phyloP scores from a whole-genome alignment of 2,888 invertebrate species.

The Netelia fuscicornis region DNA sequence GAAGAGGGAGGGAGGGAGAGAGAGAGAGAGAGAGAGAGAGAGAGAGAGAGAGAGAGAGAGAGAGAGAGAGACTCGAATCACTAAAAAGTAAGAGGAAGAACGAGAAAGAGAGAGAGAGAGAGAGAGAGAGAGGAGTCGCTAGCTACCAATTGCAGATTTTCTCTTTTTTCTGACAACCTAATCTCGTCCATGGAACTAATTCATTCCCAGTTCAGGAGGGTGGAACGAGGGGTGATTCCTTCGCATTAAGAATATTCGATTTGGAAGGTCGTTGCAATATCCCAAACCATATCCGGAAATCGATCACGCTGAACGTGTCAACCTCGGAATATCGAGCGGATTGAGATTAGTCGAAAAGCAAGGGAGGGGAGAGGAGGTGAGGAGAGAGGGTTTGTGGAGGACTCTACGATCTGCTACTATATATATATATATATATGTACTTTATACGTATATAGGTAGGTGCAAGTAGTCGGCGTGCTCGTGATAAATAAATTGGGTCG shows the following conservation, averaged over 20 bases:
- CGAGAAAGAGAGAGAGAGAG: not conserved
- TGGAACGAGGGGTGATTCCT: not conserved
- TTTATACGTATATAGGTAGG: not conserved
- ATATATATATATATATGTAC: too few relatives aligned
- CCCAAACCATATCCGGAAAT: not conserved
- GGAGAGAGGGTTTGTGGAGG: constrained; percentile 10
- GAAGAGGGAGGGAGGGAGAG: not conserved
- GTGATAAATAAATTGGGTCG: constrained; percentile 68
- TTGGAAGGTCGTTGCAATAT: constrained; percentile 8
- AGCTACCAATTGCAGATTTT: not conserved
- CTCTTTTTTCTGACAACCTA: constrained; percentile 47
- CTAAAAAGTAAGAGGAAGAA: not conserved
- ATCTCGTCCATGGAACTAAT: constrained; percentile 57
- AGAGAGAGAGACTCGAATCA: not conserved
- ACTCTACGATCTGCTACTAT: not conserved
- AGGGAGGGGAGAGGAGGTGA: not conserved
- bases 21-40: constrained; percentile 28
- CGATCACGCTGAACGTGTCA: constrained; percentile 47
- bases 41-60: not conserved
- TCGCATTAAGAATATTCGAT: constrained; percentile 37
- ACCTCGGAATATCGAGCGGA: constrained; percentile 12
- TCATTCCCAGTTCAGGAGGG: constrained; percentile 17
- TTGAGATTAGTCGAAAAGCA: not conserved
- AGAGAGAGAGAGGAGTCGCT: not conserved
- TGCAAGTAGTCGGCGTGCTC: not conserved